These are phyloP conservation scores for Eupithecia exiguata DNA, from an alignment of 2,888 invertebrate genomes.

Conservation along the genomic window DNA sequence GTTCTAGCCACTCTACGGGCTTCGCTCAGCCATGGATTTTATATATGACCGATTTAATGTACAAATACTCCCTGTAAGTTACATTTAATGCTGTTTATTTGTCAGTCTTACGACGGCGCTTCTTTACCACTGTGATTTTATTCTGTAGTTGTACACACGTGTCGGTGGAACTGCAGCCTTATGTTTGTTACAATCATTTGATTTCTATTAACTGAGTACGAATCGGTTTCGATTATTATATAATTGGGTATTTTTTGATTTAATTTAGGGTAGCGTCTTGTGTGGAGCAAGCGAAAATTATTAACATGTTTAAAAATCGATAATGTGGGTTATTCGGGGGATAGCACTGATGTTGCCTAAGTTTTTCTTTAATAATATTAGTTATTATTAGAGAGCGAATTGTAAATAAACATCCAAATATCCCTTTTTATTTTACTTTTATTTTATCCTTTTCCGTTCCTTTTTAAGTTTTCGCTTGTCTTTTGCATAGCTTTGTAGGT, in stretches of 20 bases:
- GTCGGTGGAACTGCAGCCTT: constrained; percentile 59
- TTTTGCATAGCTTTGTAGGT: constrained; percentile 48
- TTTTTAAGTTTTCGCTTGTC: constrained; percentile 58
- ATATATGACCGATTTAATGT: constrained; percentile 58
- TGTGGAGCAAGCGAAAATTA: constrained; percentile 66
- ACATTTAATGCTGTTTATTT: constrained; percentile 24
- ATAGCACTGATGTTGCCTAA: constrained; percentile 74
- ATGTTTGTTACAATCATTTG: constrained; percentile 51
- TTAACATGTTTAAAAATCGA: constrained; percentile 78
- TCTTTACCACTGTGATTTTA: constrained; percentile 63
- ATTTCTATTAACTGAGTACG: constrained; percentile 61
- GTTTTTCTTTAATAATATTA: constrained; percentile 78
- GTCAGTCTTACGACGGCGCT: constrained; percentile 12
- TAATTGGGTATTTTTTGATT: constrained; percentile 76
- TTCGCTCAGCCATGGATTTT: constrained; percentile 27
- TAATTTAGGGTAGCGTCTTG: constrained; percentile 73
- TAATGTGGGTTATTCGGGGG: constrained; percentile 73
- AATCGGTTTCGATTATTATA: constrained; percentile 62
- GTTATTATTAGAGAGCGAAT: constrained; percentile 79
- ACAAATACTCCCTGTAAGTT: constrained; percentile 59
- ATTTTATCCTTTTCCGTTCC: constrained; percentile 60
- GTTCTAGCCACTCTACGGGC: not conserved
- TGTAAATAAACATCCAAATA: constrained; percentile 84
- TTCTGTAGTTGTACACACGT: constrained; percentile 46
- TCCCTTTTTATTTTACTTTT: constrained; percentile 82